Base-by-base conservation (phyloP, 1,140 invertebrate species). In the Euglossa dilemma region DNA sequence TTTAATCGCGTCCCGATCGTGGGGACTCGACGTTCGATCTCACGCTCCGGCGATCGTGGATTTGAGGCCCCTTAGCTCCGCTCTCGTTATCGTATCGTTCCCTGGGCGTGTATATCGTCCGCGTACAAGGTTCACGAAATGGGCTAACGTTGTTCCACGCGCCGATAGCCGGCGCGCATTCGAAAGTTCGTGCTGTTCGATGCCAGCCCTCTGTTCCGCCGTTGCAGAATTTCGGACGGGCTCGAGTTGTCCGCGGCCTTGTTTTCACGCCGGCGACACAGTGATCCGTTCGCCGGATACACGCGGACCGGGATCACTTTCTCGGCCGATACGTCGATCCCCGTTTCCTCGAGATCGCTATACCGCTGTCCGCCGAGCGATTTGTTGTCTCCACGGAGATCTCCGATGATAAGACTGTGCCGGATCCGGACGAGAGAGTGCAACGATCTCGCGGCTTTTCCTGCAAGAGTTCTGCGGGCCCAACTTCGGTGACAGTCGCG, bases 51-150 rank as follows among this genome's bases (percentile, higher is more conserved):
- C 82, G 86, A 87, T 87, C 77, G 67, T 52, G 73, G 85, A 87
- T 87, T 87, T 87, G 70, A 77, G 73, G 66, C 69, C 64, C 71
- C 61, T 87, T 73, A 70, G 66, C 76, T 77, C 61, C 85, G 75
- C 66, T 87, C 80, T 87, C 76, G 57, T 87, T 87, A 87, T 87
- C 86, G 85, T 87, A 87, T 87, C 85, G 86, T 86, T 84, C 67
- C 36, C 43, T 73, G 85, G 82, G 81, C 77, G 86, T 75, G 78
- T 81, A 75, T 82, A 82, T 83, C 63, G 47, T 45, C 69, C 80
- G 67, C 67, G 76, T 84, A 87, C 71, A 84, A 84, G 82, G 47
- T 80, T 80, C 81, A 57, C 76, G 56, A 87, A 87, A 87, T 87
- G 82, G 75, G 84, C 83, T 84, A 87, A 87, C 61, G 77, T 87